Base-by-base conservation (phyloP, 2,888 invertebrate species). In the Heliconius ethilla region DNA sequence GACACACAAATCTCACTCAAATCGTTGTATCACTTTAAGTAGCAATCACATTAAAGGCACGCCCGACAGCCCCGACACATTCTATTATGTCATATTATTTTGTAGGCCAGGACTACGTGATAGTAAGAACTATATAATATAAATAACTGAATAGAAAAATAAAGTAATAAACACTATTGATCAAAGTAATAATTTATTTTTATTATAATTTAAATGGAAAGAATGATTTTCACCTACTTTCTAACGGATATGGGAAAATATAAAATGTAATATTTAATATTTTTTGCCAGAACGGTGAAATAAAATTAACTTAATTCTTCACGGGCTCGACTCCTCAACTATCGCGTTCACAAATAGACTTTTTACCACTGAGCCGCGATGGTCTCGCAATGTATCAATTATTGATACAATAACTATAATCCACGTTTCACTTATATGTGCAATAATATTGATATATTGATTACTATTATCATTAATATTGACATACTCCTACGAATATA, bases 21-120 rank as follows among this genome's bases (percentile, higher is more conserved):
- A 80, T 78, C 75, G 79, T 80, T 79, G 74, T 74, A 63, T 74
- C 74, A 65, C 40, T 45, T 76, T 75, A 75, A 70, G 76, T 65
- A 70, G 81, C 79, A 80, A 80, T 80, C 78, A 78, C 70, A 73
- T 72, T 73, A 74, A 74, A 80, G 80, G 75, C 76, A 72, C 70
- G 76, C 67, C 75, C 69, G 55, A 29, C 29, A 29, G 29, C 29
- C 29, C 29, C 29, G 29, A 25, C 69, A 77, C 63, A 77, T 69
- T 78, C 75, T 45, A 40, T 81, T 81, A 78, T 79, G 76, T 78
- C 80, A 78, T 77, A 67, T 77, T 33, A 33, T 33, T 33, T 74
- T 70, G 70, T 76, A 76, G 59, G 9, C 72, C 59, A 59, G 59
- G 72, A 72, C 37, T 33, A 59, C 15, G 33, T 72, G 40, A 70